Evolutionary conservation across 2,888 invertebrate genomes (phyloP).

Genomic region (Leptopilina syphax): DNA sequence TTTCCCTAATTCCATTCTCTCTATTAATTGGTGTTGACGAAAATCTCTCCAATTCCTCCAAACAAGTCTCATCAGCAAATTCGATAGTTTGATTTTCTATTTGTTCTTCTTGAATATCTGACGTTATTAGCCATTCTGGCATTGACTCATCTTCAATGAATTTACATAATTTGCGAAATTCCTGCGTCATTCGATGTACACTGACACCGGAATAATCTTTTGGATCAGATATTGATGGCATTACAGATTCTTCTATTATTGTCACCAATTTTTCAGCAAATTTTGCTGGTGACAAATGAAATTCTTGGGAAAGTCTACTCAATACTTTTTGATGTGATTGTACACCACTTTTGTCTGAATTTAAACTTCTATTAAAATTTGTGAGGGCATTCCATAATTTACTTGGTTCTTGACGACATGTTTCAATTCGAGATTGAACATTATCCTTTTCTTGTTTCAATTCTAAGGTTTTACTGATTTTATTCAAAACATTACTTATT

Average conservation of each 20-base stretch:
- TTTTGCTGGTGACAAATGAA: constrained; percentile 60
- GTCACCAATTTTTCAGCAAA: constrained; percentile 69
- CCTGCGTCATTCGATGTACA: constrained; percentile 66
- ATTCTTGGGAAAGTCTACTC: constrained; percentile 64
- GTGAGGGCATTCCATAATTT: constrained; percentile 42
- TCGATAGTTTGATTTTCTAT: constrained; percentile 33
- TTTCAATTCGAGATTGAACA: not conserved
- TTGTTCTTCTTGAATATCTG: constrained; percentile 37
- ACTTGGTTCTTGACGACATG: not conserved
- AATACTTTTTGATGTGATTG: constrained; percentile 51
- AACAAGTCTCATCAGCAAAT: constrained; percentile 3
- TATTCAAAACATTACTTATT: constrained; percentile 12
- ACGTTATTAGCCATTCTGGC: constrained; percentile 65
- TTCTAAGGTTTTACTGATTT: constrained; percentile 31
- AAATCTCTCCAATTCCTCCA: not conserved
- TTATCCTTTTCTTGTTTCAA: not conserved
- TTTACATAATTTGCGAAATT: constrained; percentile 69
- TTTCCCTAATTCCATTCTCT: constrained; percentile 11
- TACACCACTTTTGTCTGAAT: constrained; percentile 45
- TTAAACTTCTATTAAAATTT: constrained; percentile 48
- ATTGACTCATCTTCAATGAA: constrained; percentile 71
- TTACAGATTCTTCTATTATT: constrained; percentile 68
- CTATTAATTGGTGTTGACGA: not conserved
- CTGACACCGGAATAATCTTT: constrained; percentile 59
- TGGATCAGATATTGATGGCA: constrained; percentile 51